A percentile compares a stretch with the other conserved stretches of the same genome.
These are phyloP conservation scores for Polypterus senegalus DNA, from an alignment of 2,113 vertebrate species.

Conservation along the genomic window DNA sequence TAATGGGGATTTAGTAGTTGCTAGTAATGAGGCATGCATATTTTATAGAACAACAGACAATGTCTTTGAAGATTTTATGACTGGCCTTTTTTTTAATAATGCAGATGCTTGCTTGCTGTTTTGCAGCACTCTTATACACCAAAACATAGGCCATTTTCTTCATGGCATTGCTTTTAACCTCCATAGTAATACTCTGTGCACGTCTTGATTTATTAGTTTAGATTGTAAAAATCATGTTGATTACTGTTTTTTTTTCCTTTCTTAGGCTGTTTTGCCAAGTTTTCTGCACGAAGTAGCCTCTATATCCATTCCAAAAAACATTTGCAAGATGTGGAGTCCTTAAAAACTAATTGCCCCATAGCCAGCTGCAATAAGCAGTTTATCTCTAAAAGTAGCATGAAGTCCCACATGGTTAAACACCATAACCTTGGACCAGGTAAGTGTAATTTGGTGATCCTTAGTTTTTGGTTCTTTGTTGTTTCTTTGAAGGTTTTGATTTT, in stretches of 20 bases:
- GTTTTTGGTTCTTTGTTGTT: background rate
- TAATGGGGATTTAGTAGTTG: too few species aligned
- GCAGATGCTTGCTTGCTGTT: too few species aligned
- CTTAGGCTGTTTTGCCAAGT: slow-evolving; percentile 84
- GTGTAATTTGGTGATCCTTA: slow-evolving; percentile 4
- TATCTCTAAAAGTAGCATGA: slow-evolving; percentile 85
- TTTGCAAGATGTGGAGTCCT: slow-evolving; percentile 64
- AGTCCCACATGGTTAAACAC: slow-evolving; percentile 81
- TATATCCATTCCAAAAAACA: slow-evolving; percentile 98
- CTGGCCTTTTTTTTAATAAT: too few species aligned
- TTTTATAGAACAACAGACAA: too few species aligned
- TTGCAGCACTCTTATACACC: too few species aligned
- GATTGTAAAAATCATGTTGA: too few species aligned
- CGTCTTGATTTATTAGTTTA: too few species aligned
- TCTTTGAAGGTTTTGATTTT: background rate
- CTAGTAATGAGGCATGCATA: too few species aligned
- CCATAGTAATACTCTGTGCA: too few species aligned
- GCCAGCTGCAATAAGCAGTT: slow-evolving; percentile 80
- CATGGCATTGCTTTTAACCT: too few species aligned
- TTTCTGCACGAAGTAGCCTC: slow-evolving; percentile 90
- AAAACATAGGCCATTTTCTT: too few species aligned
- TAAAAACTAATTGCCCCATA: slow-evolving; percentile 77
- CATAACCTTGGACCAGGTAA: slow-evolving; percentile 77
- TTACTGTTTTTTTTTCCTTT: background rate
- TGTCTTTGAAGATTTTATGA: too few species aligned